Evolutionary conservation across 2,113 vertebrate species (phyloP), one percentile per base, ranked within the genome.

Genomic region (Xenopus borealis): DNA sequence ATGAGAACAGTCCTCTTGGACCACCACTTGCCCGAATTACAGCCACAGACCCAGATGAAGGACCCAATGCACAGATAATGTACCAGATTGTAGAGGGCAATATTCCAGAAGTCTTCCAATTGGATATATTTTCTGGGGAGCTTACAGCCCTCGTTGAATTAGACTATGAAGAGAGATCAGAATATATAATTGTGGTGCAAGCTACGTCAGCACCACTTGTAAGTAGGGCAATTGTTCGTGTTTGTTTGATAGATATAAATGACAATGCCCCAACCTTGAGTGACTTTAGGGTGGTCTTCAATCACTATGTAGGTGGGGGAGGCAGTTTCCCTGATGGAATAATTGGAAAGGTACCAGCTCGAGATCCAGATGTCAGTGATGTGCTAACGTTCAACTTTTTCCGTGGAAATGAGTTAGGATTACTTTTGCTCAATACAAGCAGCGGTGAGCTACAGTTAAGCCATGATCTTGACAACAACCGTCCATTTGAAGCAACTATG

Each of bases 71-170:
- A 0, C 96, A 98, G 83, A 94, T 99, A 78, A 98, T 98, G 96
- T 99, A 98, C 82, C 97, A 99, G 81, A 98, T 99, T 0, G 94
- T 99, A 47, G 97, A 99, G 72, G 97, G 97, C 12, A 99, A 99
- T 85, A 97, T 99, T 78, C 97, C 97, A 0, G 97, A 99, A 83
- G 91, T 96, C 69, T 98, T 99, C 81, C 96, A 98, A 81, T 81
- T 99, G 69, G 97, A 98, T 75, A 99, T 98, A 81, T 99, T 98
- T 87, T 97, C 96, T 0, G 96, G 97, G 0, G 97, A 99, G 81
- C 88, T 99, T 76, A 97, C 94, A 0, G 93, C 96, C 0, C 79
- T 99, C 66, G 91, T 91, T 30, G 97, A 99, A 80, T 83, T 99
- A 78, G 97, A 99, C 84, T 98, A 98, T 0, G 97, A 99, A 84